These are phyloP conservation scores for Formica aserva DNA, from an alignment of 2,888 invertebrate genomes.

Conservation along the genomic window DNA sequence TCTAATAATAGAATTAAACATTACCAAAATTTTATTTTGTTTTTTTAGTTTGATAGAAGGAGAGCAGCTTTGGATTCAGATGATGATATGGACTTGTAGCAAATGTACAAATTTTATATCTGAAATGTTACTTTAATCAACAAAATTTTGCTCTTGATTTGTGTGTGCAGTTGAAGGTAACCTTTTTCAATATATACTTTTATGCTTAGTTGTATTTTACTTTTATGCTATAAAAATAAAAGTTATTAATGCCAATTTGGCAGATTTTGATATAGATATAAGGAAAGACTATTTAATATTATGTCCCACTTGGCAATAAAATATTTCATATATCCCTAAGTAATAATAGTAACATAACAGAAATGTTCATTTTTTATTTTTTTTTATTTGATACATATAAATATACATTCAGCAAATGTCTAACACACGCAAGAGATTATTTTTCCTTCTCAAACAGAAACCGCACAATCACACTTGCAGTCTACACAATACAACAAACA, in stretches of 20 bases:
- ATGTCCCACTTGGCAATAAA: background rate
- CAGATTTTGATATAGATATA: background rate
- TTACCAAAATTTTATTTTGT: slow-evolving; percentile 24
- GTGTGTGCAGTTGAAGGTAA: slow-evolving; percentile 11
- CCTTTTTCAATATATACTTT: background rate
- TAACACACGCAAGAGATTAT: slow-evolving; percentile 19
- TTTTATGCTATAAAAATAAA: slow-evolving; percentile 71
- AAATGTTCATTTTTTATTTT: slow-evolving; percentile 42
- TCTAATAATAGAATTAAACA: background rate
- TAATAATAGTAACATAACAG: slow-evolving; percentile 2
- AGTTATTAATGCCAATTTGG: slow-evolving; percentile 10
- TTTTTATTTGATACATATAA: slow-evolving; percentile 59
- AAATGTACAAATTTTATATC: slow-evolving; percentile 42
- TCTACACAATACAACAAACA: slow-evolving; percentile 47
- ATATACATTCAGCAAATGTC: slow-evolving; percentile 63
- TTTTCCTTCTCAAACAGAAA: slow-evolving; percentile 25
- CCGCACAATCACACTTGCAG: slow-evolving; percentile 36
- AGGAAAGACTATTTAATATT: background rate
- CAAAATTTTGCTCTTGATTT: slow-evolving; percentile 20
- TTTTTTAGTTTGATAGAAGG: slow-evolving; percentile 93
- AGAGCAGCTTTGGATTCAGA: slow-evolving; percentile 95
- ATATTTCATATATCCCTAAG: background rate
- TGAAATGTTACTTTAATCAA: slow-evolving; percentile 21
- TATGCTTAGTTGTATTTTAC: slow-evolving; percentile 51
- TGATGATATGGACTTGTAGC: slow-evolving; percentile 87